Conservation (phyloP, 1,140 invertebrate genomes). For the Plutomurus gul region DNA sequence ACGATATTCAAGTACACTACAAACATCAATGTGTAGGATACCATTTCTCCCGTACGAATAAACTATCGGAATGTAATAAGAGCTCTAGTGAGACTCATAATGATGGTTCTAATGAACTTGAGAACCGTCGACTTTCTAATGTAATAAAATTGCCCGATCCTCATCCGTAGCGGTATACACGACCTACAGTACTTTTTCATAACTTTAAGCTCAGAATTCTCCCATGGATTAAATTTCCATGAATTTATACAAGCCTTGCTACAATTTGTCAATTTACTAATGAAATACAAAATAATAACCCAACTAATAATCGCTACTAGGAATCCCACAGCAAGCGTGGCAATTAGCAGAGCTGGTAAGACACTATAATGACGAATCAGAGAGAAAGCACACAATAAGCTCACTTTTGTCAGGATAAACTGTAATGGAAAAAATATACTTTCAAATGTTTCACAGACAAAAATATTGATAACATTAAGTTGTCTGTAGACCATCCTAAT, state of each 20-base stretch:
- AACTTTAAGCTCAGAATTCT: background rate
- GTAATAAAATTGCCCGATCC: background rate
- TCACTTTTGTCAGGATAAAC: background rate
- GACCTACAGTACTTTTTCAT: background rate
- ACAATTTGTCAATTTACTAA: background rate
- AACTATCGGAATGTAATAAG: background rate
- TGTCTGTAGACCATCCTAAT: background rate
- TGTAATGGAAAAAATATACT: background rate
- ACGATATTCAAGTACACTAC: no score
- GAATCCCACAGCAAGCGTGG: background rate
- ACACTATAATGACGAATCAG: background rate
- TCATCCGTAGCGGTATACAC: background rate
- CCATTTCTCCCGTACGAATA: no score
- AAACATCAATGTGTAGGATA: no score
- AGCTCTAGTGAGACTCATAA: background rate
- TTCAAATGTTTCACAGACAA: background rate
- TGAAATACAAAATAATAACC: background rate
- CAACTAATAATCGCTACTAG: background rate
- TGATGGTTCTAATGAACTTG: background rate
- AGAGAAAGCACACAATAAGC: background rate
- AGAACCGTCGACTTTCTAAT: background rate
- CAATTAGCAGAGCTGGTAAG: background rate
- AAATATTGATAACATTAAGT: background rate
- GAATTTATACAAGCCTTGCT: background rate
- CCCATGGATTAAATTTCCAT: background rate